These are phyloP conservation scores for Triplophysa siluroides DNA, from an alignment of 2,113 vertebrate genomes.

Conservation along the genomic window DNA sequence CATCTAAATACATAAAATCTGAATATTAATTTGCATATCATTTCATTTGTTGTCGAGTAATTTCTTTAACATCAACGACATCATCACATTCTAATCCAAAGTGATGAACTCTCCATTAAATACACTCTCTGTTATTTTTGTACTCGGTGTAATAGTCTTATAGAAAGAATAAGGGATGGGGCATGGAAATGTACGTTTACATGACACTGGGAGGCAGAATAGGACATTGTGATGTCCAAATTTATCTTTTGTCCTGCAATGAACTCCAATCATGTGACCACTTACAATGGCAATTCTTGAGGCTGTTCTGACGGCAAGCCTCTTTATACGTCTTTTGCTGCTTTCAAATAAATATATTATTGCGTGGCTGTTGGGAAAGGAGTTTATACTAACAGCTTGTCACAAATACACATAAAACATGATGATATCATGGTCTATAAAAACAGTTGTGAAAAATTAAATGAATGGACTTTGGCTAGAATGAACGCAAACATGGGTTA, in stretches of 20 bases:
- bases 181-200: neutral
- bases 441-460: neutral
- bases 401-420: conserved; percentile 6
- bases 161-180: neutral
- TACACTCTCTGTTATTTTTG: no score
- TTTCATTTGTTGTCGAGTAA: no score
- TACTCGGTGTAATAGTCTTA: neutral
- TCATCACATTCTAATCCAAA: no score
- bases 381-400: neutral
- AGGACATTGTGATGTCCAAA: neutral
- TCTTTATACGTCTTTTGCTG: no score
- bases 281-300: neutral
- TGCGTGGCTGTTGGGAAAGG: conserved; percentile 3
- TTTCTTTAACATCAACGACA: no score
- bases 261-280: neutral
- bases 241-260: conserved; percentile 6
- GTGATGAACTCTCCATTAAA: no score
- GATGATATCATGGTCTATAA: conserved; percentile 10
- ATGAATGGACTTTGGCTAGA: neutral
- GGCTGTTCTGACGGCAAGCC: neutral
- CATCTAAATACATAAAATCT: no score
- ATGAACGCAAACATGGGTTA: conserved; percentile 4
- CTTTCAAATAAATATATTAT: neutral
- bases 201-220: neutral
- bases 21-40: no score